A percentile compares a stretch with the other conserved stretches of the same genome.
phyloP scores from a whole-genome alignment of 2,888 invertebrate genomes.

The Melanostoma scalare region DNA sequence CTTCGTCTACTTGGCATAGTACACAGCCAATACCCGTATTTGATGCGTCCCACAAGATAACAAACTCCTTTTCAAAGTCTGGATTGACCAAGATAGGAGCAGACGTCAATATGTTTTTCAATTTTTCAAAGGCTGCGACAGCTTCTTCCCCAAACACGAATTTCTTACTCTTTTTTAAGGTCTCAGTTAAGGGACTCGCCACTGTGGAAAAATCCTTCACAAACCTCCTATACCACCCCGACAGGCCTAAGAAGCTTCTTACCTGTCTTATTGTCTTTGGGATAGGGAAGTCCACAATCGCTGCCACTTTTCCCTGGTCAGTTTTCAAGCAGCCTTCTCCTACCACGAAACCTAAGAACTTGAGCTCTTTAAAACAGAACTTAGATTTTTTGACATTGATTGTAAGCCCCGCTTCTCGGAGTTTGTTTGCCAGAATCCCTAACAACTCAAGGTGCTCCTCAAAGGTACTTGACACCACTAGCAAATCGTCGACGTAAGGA shows the following conservation, averaged over 20 bases:
- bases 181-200: neutral
- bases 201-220: neutral
- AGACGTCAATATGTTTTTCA: neutral
- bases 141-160: neutral
- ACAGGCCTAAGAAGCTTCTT: neutral
- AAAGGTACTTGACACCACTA: no score
- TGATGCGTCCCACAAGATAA: neutral
- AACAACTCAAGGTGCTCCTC: no score
- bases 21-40: conserved; percentile 1
- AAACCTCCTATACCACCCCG: conserved; percentile 14
- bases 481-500: no score
- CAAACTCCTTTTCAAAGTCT: neutral
- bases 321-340: no score
- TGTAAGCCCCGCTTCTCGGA: no score
- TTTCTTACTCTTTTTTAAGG: conserved; percentile 1
- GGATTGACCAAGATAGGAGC: neutral
- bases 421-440: no score
- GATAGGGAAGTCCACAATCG: neutral
- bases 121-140: neutral
- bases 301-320: neutral
- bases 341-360: no score
- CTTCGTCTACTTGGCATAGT: conserved; percentile 2
- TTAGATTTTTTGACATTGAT: no score
- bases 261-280: neutral
- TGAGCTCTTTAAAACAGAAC: no score